Percentiles rank a stretch among this genome's conserved stretches.
These are phyloP conservation scores for Girardinus metallicus DNA, from an alignment of 2,797 vertebrate genomes.

Conservation along the genomic window DNA sequence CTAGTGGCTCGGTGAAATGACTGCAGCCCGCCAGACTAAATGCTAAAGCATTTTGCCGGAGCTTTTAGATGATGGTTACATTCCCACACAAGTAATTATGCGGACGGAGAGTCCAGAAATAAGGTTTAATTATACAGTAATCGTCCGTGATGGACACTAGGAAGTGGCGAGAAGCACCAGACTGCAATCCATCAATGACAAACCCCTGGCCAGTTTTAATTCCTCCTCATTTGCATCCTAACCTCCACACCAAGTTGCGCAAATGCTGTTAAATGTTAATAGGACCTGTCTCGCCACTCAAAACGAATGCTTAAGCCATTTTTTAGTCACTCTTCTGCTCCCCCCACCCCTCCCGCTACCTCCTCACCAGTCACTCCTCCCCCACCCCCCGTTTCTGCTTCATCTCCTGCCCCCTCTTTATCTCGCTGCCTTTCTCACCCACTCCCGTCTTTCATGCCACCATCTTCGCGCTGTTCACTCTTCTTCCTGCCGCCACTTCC, in stretches of 20 bases:
- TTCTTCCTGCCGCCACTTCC: slow-evolving; percentile 59
- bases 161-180: slow-evolving; percentile 98
- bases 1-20: slow-evolving; percentile 87
- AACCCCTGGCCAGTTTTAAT: slow-evolving; percentile 99
- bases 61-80: slow-evolving; percentile 99
- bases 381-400: slow-evolving; percentile 28
- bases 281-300: slow-evolving; percentile 99
- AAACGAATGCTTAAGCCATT: slow-evolving; percentile 99
- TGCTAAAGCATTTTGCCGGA: slow-evolving; percentile 95
- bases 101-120: slow-evolving; percentile 99
- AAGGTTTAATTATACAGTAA: slow-evolving; percentile 99
- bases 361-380: not conserved
- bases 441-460: slow-evolving; percentile 46
- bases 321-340: slow-evolving; percentile 85
- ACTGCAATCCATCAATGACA: slow-evolving; percentile 99
- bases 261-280: slow-evolving; percentile 99
- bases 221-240: slow-evolving; percentile 99
- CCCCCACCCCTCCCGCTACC: not conserved
- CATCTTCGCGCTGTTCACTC: slow-evolving; percentile 43
- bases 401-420: slow-evolving; percentile 58
- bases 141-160: slow-evolving; percentile 99
- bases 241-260: slow-evolving; percentile 99
- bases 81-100: slow-evolving; percentile 99
- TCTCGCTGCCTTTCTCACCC: slow-evolving; percentile 42
- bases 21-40: slow-evolving; percentile 90